These are phyloP conservation scores for Phenganax subtilis DNA, from an alignment of 92 coral and sea anemone species.

Conservation along the genomic window DNA sequence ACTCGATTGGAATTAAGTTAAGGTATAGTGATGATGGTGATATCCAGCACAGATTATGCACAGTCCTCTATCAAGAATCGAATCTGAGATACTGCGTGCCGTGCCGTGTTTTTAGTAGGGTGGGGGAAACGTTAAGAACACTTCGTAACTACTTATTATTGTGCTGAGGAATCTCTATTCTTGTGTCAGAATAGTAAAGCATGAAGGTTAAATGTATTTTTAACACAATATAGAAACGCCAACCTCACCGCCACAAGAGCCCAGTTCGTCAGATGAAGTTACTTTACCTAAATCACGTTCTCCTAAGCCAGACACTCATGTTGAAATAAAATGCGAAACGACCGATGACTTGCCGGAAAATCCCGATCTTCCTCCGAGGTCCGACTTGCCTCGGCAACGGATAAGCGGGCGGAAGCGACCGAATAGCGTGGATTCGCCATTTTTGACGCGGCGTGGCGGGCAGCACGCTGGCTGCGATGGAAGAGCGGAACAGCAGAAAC, in stretches of 20 bases:
- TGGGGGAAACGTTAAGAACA: no score
- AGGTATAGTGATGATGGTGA: no score
- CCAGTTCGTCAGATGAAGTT: slow-evolving; percentile 34
- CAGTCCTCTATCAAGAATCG: no score
- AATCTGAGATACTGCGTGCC: no score
- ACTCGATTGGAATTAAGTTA: no score
- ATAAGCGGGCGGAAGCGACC: slow-evolving; percentile 39
- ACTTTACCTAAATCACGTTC: background rate
- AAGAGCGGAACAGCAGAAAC: slow-evolving; percentile 44
- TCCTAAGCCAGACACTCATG: background rate
- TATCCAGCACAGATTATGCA: no score
- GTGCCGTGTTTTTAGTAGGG: no score
- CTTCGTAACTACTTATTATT: no score
- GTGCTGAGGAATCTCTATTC: no score
- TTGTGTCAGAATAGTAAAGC: no score
- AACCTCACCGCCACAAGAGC: slow-evolving; percentile 27
- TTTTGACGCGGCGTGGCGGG: background rate
- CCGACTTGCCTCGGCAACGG: slow-evolving; percentile 15
- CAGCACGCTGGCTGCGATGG: slow-evolving; percentile 49
- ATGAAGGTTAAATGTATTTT: background rate
- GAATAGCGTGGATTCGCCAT: slow-evolving; percentile 40
- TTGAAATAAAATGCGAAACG: slow-evolving; percentile 3
- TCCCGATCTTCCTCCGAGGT: background rate
- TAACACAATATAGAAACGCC: background rate
- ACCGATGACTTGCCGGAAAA: background rate